phyloP scores from a whole-genome alignment of 1,140 invertebrate species.

The Drosophila nikananu region DNA sequence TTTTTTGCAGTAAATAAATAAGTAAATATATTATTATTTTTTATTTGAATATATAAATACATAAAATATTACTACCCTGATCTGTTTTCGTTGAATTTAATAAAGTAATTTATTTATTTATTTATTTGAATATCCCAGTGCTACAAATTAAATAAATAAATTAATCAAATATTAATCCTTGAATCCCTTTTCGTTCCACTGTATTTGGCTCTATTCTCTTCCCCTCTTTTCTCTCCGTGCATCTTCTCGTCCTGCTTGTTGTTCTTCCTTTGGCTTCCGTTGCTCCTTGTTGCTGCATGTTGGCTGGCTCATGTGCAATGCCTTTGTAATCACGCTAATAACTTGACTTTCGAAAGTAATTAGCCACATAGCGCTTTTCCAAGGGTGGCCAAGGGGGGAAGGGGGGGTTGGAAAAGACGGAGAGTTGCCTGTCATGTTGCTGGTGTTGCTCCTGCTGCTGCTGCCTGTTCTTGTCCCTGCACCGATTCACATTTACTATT shows the following conservation, averaged over 20 bases:
- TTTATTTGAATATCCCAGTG: too few relatives aligned
- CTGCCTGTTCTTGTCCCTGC: conserved; percentile 15
- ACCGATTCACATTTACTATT: conserved; percentile 54
- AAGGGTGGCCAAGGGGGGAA: background rate
- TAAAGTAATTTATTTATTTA: too few relatives aligned
- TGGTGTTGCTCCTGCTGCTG: background rate
- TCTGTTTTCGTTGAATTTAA: too few relatives aligned
- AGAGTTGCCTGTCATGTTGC: conserved; percentile 59
- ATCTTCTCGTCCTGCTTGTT: conserved; percentile 23
- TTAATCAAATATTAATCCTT: background rate
- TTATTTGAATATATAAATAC: too few relatives aligned
- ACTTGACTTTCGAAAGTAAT: conserved; percentile 84
- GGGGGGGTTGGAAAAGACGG: background rate
- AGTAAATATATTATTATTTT: background rate
- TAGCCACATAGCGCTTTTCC: conserved; percentile 76
- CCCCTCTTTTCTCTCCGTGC: background rate
- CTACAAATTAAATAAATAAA: too few relatives aligned
- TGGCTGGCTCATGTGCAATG: conserved; percentile 66
- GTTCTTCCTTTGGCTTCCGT: conserved; percentile 34
- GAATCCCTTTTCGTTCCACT: background rate
- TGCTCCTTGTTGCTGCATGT: conserved; percentile 42
- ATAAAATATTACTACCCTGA: too few relatives aligned
- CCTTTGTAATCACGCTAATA: conserved; percentile 84
- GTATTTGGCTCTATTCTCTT: background rate
- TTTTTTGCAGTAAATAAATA: background rate